A percentile compares a stretch with the other conserved stretches of the same genome.
phyloP scores from a whole-genome alignment of 2,888 invertebrate genomes.

The Congeria kusceri region DNA sequence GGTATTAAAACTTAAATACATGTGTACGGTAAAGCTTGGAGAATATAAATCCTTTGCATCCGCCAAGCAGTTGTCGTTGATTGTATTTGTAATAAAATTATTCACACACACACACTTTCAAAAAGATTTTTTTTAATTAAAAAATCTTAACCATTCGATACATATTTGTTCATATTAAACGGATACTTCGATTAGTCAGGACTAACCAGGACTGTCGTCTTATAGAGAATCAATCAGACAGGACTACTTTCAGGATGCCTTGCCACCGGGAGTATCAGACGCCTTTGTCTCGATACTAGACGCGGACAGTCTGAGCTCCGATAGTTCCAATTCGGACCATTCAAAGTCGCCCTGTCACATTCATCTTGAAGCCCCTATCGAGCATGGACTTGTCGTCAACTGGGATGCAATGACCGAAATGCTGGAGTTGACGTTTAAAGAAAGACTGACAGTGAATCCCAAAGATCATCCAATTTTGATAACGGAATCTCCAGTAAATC shows the following conservation, averaged over 20 bases:
- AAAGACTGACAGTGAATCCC: conserved; percentile 17
- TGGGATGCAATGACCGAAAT: conserved; percentile 33
- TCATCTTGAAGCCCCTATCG: conserved; percentile 27
- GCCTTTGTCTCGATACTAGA: neutral
- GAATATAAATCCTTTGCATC: too few species aligned
- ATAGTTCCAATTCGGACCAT: neutral
- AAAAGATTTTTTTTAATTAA: too few species aligned
- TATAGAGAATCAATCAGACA: too few species aligned
- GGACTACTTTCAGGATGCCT: neutral
- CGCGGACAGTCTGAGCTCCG: neutral
- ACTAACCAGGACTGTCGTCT: too few species aligned
- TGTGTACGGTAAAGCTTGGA: too few species aligned
- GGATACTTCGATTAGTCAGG: too few species aligned
- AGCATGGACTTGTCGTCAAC: conserved; percentile 29
- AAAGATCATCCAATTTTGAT: conserved; percentile 24
- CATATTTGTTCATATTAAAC: too few species aligned
- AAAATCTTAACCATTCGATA: too few species aligned
- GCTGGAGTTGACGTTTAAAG: conserved; percentile 22
- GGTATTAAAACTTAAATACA: too few species aligned
- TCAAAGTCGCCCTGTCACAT: neutral
- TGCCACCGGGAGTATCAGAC: neutral
- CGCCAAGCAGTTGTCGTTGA: too few species aligned
- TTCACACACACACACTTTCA: too few species aligned
- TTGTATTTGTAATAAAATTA: too few species aligned
- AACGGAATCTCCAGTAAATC: conserved; percentile 28